Evolutionary conservation across 2,113 vertebrate genomes (phyloP).

Genomic region (Ophthalmotilapia sp.): DNA sequence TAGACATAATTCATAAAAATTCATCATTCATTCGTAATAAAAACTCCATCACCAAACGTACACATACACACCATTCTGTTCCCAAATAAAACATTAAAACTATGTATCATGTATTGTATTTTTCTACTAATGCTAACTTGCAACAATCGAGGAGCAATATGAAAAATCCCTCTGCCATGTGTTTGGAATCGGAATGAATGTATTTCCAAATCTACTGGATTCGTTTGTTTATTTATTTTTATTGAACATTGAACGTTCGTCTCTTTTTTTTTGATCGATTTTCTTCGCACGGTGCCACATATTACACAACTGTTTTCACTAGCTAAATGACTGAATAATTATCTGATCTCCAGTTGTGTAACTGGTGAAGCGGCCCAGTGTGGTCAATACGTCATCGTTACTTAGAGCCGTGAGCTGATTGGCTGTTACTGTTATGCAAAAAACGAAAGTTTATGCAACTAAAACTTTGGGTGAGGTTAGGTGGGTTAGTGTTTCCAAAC

Average conservation of each 20-base stretch:
- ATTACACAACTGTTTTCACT: background rate
- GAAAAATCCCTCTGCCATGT: background rate
- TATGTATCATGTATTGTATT: no score
- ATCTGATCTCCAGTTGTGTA: background rate
- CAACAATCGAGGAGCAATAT: rapidly evolving
- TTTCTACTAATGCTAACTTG: background rate
- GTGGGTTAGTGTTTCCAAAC: background rate
- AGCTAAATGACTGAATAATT: background rate
- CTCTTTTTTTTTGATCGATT: background rate
- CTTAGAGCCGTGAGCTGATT: background rate
- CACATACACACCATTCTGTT: no score
- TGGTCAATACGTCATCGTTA: rapidly evolving
- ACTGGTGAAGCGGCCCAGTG: background rate
- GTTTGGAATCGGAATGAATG: background rate
- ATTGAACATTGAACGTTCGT: background rate
- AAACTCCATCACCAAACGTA: no score
- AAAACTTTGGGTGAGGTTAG: background rate
- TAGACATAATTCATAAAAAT: no score
- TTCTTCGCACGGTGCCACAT: background rate
- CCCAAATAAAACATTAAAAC: no score
- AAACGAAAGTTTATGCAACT: background rate
- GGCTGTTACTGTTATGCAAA: background rate
- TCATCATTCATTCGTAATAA: no score
- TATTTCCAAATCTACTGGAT: rapidly evolving
- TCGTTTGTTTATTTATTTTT: rapidly evolving